Evolutionary conservation across 2,797 vertebrate species (phyloP).

Genomic region (Kryptopterus vitreolus): DNA sequence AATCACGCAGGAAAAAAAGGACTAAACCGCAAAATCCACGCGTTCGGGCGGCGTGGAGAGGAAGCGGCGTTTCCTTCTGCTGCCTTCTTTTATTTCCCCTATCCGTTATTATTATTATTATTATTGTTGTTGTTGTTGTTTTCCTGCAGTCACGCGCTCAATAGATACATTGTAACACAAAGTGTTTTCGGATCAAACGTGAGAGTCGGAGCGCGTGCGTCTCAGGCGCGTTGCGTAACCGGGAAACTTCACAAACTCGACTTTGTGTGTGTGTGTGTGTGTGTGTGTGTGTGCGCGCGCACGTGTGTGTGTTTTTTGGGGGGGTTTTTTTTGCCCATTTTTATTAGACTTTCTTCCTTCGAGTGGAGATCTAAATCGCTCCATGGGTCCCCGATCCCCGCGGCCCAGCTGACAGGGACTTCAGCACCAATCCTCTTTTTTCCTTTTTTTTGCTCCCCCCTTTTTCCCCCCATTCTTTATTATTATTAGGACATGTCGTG

Average conservation of each 20-base stretch:
- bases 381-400: conserved; percentile 53
- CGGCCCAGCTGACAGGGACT: conserved; percentile 66
- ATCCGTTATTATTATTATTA: too few species aligned
- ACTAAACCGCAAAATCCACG: background rate
- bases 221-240: background rate
- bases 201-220: background rate
- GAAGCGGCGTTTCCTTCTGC: background rate
- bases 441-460: background rate
- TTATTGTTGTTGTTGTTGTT: too few species aligned
- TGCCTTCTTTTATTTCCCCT: background rate
- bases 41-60: background rate
- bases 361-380: too few species aligned
- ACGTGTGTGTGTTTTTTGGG: background rate
- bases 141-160: too few species aligned
- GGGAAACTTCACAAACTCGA: conserved; percentile 18
- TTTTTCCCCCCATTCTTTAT: background rate
- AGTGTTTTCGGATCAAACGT: background rate
- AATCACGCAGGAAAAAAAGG: too few species aligned
- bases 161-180: background rate
- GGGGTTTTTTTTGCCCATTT: background rate
- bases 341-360: too few species aligned
- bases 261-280: background rate
- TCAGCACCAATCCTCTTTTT: conserved; percentile 43
- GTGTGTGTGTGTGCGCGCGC: accelerated
- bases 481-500: conserved; percentile 1